Conservation (phyloP, 2,113 vertebrate species). For the Ceyx cyanopectus region DNA sequence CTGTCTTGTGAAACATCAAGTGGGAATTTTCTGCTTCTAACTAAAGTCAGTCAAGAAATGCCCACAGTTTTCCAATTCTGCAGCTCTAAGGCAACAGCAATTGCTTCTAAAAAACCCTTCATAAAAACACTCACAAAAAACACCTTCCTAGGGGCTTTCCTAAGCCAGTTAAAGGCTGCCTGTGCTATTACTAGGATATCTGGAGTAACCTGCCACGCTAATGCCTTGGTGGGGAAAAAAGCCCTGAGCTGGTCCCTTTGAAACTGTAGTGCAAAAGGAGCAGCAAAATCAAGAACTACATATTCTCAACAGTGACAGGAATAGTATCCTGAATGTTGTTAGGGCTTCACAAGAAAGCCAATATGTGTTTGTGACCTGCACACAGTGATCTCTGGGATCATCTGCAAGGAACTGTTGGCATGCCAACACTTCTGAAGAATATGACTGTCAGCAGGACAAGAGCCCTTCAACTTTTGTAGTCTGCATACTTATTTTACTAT, state of each 20-base stretch:
- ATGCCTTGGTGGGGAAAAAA: neutral
- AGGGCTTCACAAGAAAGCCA: neutral
- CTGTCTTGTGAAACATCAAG: neutral
- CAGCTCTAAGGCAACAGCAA: neutral
- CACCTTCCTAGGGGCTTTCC: neutral
- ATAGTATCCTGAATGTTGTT: neutral
- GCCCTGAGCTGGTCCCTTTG: neutral
- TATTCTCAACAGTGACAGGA: neutral
- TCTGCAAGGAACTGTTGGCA: neutral
- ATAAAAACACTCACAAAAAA: no score
- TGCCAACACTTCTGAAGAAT: neutral
- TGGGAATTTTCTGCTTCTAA: neutral
- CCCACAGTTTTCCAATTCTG: neutral
- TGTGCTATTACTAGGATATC: neutral
- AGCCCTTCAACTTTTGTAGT: neutral
- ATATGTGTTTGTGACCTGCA: neutral
- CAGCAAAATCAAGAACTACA: neutral
- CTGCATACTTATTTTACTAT: rapidly evolving
- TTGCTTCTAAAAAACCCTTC: neutral
- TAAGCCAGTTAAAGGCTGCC: neutral
- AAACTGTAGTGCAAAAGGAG: neutral
- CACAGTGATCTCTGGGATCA: neutral
- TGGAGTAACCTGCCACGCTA: neutral
- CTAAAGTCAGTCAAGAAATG: neutral
- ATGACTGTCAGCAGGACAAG: neutral